These are phyloP conservation scores for Antheraea mylitta DNA, from an alignment of 1,140 invertebrate genomes.

Conservation along the genomic window DNA sequence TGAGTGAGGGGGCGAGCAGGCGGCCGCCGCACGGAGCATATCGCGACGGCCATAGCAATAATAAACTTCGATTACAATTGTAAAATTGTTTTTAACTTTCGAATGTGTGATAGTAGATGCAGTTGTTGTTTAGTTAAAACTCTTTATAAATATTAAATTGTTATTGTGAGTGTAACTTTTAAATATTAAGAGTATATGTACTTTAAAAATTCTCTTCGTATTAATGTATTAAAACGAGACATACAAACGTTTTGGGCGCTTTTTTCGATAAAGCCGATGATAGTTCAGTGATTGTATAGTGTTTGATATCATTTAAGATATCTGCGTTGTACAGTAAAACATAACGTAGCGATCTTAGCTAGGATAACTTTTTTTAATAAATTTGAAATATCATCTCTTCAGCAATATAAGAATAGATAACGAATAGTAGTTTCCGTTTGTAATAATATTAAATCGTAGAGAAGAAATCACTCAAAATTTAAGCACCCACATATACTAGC, in stretches of 20 bases:
- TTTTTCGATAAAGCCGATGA: constrained; percentile 52
- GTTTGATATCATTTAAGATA: constrained; percentile 58
- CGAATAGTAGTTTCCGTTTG: constrained; percentile 54
- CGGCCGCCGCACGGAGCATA: constrained; percentile 43
- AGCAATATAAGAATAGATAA: constrained; percentile 56
- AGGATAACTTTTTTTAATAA: constrained; percentile 75
- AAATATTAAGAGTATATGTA: constrained; percentile 51
- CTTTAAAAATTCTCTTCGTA: constrained; percentile 46
- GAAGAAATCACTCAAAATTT: constrained; percentile 51
- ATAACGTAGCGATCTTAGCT: constrained; percentile 74
- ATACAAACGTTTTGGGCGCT: constrained; percentile 46
- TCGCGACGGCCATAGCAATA: constrained; percentile 75
- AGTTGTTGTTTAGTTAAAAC: constrained; percentile 78
- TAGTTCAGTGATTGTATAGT: constrained; percentile 36
- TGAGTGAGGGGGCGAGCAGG: too few relatives aligned
- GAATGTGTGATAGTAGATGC: constrained; percentile 80
- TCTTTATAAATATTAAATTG: constrained; percentile 71
- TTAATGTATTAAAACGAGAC: constrained; percentile 32
- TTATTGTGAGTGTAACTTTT: constrained; percentile 77
- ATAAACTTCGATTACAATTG: constrained; percentile 74
- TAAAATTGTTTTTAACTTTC: constrained; percentile 79
- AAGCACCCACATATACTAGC: constrained; percentile 62
- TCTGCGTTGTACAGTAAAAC: constrained; percentile 73
- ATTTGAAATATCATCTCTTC: constrained; percentile 62
- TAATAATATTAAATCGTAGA: constrained; percentile 50